A percentile compares a stretch with the other conserved stretches of the same genome.
Evolutionary conservation across 2,888 invertebrate genomes (phyloP).

Genomic region (Epirrhoe alternata): DNA sequence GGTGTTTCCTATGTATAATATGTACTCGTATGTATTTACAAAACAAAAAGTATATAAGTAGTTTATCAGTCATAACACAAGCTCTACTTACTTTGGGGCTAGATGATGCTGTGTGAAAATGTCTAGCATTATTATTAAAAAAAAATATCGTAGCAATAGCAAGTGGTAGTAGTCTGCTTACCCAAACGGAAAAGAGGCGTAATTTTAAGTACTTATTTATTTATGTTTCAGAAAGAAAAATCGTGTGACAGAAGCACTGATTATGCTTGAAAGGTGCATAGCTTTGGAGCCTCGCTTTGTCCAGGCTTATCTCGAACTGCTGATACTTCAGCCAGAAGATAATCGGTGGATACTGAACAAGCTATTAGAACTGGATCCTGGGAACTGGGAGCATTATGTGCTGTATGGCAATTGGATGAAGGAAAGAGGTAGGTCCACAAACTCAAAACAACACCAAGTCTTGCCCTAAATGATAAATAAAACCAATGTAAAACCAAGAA

Average conservation of each 20-base stretch:
- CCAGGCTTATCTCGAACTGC: constrained; percentile 88
- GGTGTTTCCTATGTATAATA: too few relatives aligned
- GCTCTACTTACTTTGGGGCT: too few relatives aligned
- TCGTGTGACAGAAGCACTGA: constrained; percentile 86
- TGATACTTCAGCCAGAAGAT: constrained; percentile 80
- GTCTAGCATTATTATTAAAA: too few relatives aligned
- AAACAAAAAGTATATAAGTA: too few relatives aligned
- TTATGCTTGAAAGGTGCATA: constrained; percentile 89
- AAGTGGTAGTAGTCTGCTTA: background rate
- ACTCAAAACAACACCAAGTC: too few relatives aligned
- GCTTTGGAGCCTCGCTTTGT: constrained; percentile 88
- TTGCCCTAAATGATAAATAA: too few relatives aligned
- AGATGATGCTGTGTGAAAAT: too few relatives aligned
- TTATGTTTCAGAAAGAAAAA: constrained; percentile 86
- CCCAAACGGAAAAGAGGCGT: background rate
- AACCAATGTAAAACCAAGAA: too few relatives aligned
- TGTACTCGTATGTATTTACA: too few relatives aligned
- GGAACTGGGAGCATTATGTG: constrained; percentile 88
- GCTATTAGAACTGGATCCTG: constrained; percentile 87
- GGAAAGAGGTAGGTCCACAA: constrained; percentile 81
- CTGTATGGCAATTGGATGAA: constrained; percentile 90
- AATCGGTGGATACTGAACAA: constrained; percentile 85
- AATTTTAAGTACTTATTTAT: background rate
- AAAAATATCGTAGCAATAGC: too few relatives aligned
- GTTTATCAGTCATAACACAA: too few relatives aligned